Conservation (phyloP, 2,113 vertebrate species). For the Empidonax alnorum region DNA sequence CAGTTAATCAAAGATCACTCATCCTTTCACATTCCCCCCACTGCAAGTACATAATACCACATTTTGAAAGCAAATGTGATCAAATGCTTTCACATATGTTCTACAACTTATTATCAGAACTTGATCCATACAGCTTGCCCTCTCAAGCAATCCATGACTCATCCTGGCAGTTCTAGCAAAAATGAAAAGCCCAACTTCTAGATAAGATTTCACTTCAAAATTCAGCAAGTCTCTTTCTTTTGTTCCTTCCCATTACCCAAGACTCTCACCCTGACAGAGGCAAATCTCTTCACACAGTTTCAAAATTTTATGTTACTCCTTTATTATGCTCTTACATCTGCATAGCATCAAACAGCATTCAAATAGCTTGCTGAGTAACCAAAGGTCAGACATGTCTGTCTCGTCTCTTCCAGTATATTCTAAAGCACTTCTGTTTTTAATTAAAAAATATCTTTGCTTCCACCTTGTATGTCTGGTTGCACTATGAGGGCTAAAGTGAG, state of each 20-base stretch:
- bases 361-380: not conserved
- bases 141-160: not conserved
- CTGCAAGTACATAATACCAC: not conserved
- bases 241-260: not conserved
- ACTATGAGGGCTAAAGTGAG: not conserved
- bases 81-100: not conserved
- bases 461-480: constrained; percentile 13
- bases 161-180: not conserved
- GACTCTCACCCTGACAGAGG: not conserved
- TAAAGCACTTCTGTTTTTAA: constrained; percentile 27
- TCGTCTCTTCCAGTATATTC: not conserved
- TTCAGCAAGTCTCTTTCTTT: not conserved
- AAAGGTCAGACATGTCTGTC: not conserved
- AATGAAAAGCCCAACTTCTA: not conserved
- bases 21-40: not conserved
- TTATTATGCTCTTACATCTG: not conserved
- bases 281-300: not conserved
- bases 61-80: not conserved
- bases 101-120: not conserved
- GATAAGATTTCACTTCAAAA: not conserved
- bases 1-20: not conserved
- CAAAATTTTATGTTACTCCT: not conserved
- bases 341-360: not conserved
- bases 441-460: constrained; percentile 28
- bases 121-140: not conserved